A percentile compares a stretch with the other conserved stretches of the same genome.
phyloP scores from a whole-genome alignment of 2,113 vertebrate species.

The Athene noctua region DNA sequence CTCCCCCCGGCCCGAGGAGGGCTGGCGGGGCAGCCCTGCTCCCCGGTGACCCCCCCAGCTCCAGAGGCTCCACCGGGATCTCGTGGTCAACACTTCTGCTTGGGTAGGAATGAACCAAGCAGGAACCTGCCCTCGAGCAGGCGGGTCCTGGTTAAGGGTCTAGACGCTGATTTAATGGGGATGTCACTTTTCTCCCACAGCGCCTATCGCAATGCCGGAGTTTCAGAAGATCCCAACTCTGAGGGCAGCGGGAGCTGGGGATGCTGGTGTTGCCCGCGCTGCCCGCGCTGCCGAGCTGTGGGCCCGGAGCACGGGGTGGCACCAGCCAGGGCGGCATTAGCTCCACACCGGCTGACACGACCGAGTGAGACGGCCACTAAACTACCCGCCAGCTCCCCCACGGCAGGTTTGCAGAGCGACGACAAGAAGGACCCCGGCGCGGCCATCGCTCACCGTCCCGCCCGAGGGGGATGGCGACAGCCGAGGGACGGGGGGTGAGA shows the following conservation, averaged over 20 bases:
- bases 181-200: neutral
- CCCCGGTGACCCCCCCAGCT: fast-evolving
- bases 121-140: neutral
- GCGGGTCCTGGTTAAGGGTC: neutral
- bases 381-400: neutral
- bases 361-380: neutral
- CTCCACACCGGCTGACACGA: neutral
- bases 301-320: too few relatives aligned
- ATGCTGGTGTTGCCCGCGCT: neutral
- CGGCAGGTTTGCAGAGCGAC: neutral
- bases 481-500: fast-evolving
- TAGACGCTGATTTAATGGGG: neutral
- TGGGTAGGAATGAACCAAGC: fast-evolving
- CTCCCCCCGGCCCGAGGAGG: neutral
- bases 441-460: neutral
- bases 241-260: neutral
- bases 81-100: neutral
- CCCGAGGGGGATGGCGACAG: fast-evolving
- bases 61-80: neutral
- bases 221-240: neutral
- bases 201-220: fast-evolving
- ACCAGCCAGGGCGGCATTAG: too few relatives aligned
- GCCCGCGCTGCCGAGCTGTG: too few relatives aligned
- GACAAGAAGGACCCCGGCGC: neutral
- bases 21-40: neutral